A percentile compares a stretch with the other conserved stretches of the same genome.
Evolutionary conservation across 1,140 invertebrate genomes (phyloP).

Genomic region (Acromyrmex echinatior): DNA sequence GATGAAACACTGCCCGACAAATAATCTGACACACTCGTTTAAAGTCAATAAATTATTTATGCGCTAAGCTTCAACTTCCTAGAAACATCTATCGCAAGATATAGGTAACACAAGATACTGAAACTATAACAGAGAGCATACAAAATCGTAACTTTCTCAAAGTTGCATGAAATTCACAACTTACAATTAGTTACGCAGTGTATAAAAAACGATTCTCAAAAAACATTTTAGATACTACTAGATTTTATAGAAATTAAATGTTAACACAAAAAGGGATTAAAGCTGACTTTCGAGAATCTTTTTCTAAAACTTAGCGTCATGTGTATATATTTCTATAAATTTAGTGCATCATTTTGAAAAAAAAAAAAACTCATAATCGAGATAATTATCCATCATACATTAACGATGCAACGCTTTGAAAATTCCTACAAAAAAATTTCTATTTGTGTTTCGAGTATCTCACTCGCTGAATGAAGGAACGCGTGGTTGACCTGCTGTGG

Average conservation of each 20-base stretch:
- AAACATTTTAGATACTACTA: not conserved
- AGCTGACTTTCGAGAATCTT: not conserved
- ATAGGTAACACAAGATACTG: not conserved
- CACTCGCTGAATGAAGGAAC: conserved; percentile 28
- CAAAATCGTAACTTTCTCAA: not conserved
- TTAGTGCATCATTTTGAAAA: not conserved
- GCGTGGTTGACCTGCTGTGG: conserved; percentile 43
- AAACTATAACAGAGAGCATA: not conserved
- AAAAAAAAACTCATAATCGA: not conserved
- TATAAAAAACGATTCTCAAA: not conserved
- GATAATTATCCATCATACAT: not conserved
- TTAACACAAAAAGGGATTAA: not conserved
- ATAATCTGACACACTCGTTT: conserved; percentile 53
- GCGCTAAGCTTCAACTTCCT: conserved; percentile 11
- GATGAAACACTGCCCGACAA: conserved; percentile 61
- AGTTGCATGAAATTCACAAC: not conserved
- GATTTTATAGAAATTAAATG: not conserved
- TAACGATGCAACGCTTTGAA: not conserved
- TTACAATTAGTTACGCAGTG: not conserved
- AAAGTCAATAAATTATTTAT: conserved; percentile 68
- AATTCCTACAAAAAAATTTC: not conserved
- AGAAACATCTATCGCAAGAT: conserved; percentile 5
- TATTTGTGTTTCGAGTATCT: not conserved
- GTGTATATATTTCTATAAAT: not conserved
- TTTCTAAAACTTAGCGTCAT: too few relatives aligned